Base-by-base conservation (phyloP, 1,140 invertebrate species). In the Hylaeus volcanicus region DNA sequence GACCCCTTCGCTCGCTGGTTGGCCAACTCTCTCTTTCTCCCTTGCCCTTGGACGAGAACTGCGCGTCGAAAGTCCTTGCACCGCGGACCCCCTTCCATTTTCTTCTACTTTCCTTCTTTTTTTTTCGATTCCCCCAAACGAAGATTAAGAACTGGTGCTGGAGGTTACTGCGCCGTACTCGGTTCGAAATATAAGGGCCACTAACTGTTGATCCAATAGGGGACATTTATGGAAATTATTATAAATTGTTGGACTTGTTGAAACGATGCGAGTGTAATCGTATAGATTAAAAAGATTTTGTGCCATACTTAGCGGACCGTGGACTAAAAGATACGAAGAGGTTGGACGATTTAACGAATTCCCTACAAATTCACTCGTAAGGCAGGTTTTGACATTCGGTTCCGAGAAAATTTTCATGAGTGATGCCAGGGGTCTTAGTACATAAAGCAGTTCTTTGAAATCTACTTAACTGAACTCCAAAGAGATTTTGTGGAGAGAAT, bases 41-140 rank as follows among this genome's bases (percentile, higher is more conserved):
- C 55, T 86, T 78, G 86, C 86, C 85, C 86, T 87, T 87, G 82
- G 85, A 68, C 81, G 53, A 37, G 72, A 71, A 66, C 82, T 73
- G 69, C 79, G 68, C 84, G 45, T 65, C 65, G 69, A 79, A 82
- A 85, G 80, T 82, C 79, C 55, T 70, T 37, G 37, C 61, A 48
- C 48, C 53, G n/a, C 41, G n/a, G 14, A 5, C 5, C 8, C 5
- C 8, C 14, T 9, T 4, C 48, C 15, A 5, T 55, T 5, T 71
- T 82, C 65, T 73, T 66, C 72, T 53, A 86, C 75, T 74, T 61
- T 77, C 73, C 9, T 79, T 74, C 71, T 66, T 15, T 74, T 56
- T 39, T 51, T 15, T 51, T 48, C 45, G 45, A n/a, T 14, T 76
- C 53, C 45, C 45, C 9, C 9, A 58, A 48, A 60, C 15, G 56